Base-by-base conservation (phyloP, 2,797 vertebrate species). In the Platyrinchus mystaceus region DNA sequence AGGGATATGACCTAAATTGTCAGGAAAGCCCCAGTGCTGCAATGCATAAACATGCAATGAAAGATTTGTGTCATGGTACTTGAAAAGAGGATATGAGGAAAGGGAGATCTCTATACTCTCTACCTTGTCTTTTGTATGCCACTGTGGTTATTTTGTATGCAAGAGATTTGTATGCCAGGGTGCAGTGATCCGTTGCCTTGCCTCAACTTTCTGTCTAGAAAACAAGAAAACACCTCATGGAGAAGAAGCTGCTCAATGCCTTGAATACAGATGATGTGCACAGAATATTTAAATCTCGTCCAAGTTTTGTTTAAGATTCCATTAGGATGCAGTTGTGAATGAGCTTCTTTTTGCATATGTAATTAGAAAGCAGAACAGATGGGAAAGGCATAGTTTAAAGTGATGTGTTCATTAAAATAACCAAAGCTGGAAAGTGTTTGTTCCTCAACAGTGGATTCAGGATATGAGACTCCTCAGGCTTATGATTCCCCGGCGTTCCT, bases 331-430 rank as follows among this genome's bases (percentile, higher is more conserved):
- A 55, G 47, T 91, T 89, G 77, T 85, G 84, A 94, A 87, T 70
- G 63, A 95, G 78, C 39, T 89, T 16, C 74, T 86, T 85, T 90
- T 87, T 91, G 90, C 75, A 83, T 80, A 78, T 93, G 93, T 96
- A 95, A 95, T 94, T 96, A 95, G 87, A 92, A 92, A 91, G 68
- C 62, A 94, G 92, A 95, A 94, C 93, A 95, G 93, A 95, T 96
- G 94, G 92, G 75, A 77, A 95, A 94, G 79, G 84, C 90, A 96
- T 32, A 95, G 94, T 95, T 96, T 94, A 87, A 95, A 95, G 90
- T 92, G 90, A 93, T 95, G 89, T 94, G 81, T 95, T 94, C 94
- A 93, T 97, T 96, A 95, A 93, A 96, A 83, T 75, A 94, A 97
- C 92, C 78, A 89, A 91, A 95, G 73, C 89, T 94, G 79, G 43